These are phyloP conservation scores for Symphodus melops DNA, from an alignment of 2,113 vertebrate genomes.

Conservation along the genomic window DNA sequence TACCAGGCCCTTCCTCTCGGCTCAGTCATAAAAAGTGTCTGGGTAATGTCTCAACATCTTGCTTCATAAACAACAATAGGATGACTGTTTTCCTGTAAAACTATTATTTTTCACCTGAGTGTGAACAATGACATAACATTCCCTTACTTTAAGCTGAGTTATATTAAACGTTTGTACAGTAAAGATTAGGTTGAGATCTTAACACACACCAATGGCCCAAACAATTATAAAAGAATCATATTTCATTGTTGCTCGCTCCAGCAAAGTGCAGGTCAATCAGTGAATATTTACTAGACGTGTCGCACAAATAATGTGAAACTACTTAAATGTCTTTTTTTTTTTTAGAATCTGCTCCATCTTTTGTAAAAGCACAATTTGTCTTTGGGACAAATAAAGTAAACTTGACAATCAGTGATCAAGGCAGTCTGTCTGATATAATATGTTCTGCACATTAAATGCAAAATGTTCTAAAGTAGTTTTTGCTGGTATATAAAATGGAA, in stretches of 20 bases:
- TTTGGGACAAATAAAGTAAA: not conserved
- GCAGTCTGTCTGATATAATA: not conserved
- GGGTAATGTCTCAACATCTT: conserved; percentile 41
- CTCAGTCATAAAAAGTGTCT: conserved; percentile 29
- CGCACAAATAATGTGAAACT: no score
- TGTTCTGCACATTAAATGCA: not conserved
- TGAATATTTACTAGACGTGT: no score
- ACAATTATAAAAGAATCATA: not conserved
- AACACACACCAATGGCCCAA: not conserved
- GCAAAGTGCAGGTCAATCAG: no score
- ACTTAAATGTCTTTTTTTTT: not conserved
- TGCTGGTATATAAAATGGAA: not conserved
- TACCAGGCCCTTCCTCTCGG: conserved; percentile 33
- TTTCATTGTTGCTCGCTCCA: no score
- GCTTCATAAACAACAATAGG: conserved; percentile 25
- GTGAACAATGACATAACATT: conserved; percentile 25
- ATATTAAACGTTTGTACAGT: conserved; percentile 20
- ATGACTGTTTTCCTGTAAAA: not conserved
- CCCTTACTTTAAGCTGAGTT: conserved; percentile 10
- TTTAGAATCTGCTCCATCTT: not conserved
- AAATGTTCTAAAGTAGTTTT: not conserved
- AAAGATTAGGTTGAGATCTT: not conserved
- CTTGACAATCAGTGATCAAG: not conserved
- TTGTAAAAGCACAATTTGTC: not conserved
- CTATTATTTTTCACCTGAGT: conserved; percentile 12